Evolutionary conservation across 2,888 invertebrate genomes (phyloP), one percentile per base, ranked within the genome.

Genomic region (Cantharis rufa): DNA sequence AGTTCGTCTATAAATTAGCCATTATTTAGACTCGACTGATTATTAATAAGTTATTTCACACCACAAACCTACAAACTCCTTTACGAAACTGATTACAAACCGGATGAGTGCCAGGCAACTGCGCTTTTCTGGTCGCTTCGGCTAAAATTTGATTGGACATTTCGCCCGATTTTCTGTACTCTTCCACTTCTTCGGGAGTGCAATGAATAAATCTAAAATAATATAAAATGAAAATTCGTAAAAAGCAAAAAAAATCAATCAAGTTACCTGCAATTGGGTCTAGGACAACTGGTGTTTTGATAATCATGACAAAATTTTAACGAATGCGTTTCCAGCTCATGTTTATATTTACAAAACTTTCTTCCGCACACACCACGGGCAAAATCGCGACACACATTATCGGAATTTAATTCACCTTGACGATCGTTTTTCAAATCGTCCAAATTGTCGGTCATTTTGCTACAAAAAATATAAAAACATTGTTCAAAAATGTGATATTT

Each of bases 221-320:
- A 72, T 24, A 10, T 28, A 48, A 24, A 68, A 68, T 68, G 5
- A 15, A 64, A 16, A 27, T 27, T 15, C 10, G 1, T 48, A 48
- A 10, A 11, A 18, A 3, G 5, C 3, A 16, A 21, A 62, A 27
- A n/a, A 28, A 68, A 61, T 62, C 16, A 70, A 16, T 16, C 15
- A 71, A 68, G 87, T 86, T 83, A 89, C 89, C 89, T 89, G 87
- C 95, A 95, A 76, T 92, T 92, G 3, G 91, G 90, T 82, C 95
- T 90, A n/a, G 91, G 90, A 84, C 95, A 95, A 78, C 92, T 91
- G 64, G 91, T 92, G 86, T 95, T 95, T 88, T 95, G 95, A 84
- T 89, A 92, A 84, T 92, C 92, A 83, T 92, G 92, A 83, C 92
- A 93, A 82, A 92, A 92, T 62, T 88, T 88, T 70, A 89, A 82